Evolutionary conservation across 1,140 invertebrate species (phyloP), one percentile per base, ranked within the genome.

Genomic region (Oreohelix idahoensis): DNA sequence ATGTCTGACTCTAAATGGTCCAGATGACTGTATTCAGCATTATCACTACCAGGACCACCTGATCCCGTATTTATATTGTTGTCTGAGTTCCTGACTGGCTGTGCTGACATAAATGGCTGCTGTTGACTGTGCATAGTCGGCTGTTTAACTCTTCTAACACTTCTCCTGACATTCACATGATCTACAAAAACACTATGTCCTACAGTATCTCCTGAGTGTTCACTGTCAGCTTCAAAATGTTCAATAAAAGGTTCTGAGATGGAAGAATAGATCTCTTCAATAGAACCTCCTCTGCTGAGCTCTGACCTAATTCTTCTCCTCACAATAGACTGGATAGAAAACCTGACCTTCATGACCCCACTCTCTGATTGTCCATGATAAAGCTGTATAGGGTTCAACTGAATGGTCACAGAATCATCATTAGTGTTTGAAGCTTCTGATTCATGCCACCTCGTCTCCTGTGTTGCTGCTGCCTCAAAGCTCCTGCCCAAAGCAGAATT

Each of bases 281-380:
- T 75, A 35, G 26, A 1, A 53, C 45, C 42, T 39, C 49, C 80
- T 38, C 49, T 51, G n/a, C 49, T 45, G 15, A 75, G 10, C 23
- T 82, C 71, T 49, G 45, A 29, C 32, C 49, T 36, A 20, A 75
- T 39, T 39, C 80, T 20, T 75, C 80, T 74, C 71, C 71, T 83
- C 26, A 85, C 84, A n/a, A 42, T 85, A 26, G 84, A 85, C 29
- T 83, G 81, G 20, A 85, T 71, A 66, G 84, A 75, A 76, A 85
- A 85, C 51, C 58, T 75, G 77, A 85, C 80, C 42, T 80, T 83
- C 84, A 85, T 85, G 42, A 78, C 66, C 4, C 78, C 84, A 69
- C 45, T 32, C 8, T 70, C 81, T 45, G 78, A 39, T 42, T 77
- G 42, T 0, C 84, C 81, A 66, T 85, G 84, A 35, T 83, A 81